Evolutionary conservation across 2,113 vertebrate species (phyloP), one percentile per base, ranked within the genome.

Genomic region (Charadrius vociferus): DNA sequence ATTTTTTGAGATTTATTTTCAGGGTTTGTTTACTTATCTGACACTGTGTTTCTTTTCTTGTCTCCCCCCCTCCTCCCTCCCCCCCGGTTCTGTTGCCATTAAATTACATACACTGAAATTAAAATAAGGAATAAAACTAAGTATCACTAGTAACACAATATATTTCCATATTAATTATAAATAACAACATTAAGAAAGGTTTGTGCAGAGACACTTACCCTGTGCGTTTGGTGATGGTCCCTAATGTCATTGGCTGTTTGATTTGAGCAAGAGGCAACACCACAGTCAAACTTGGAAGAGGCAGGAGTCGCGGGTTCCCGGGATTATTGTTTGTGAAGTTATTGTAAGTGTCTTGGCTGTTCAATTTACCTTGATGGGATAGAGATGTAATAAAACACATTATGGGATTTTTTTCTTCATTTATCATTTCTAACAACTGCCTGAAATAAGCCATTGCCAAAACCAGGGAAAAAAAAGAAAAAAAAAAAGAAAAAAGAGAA

Each of bases 241-340:
- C 99, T 68, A 99, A 97, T 24, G 99, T 99, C 99, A 99, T 99
- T 75, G 99, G 99, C 96, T 99, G 99, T 61, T 99, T 99, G 98
- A 99, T 99, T 91, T 99, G 99, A 66, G 99, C 99, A 78, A 99
- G 98, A 50, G 99, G 99, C 81, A 98, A 98, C 87, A 99, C 99
- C 45, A 99, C 98, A 2, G 99, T 99, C 95, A 99, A 96, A 94
- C 98, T 99, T 47, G 99, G 99, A 77, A 99, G 98, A 3, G 99
- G 99, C 71, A 99, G 98, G 58, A 99, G 98, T 0, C 99, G 99
- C 14, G 99, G 99, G 85, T 99, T 99, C 50, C 99, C 99, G 63
- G 99, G 99, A 88, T 99, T 99, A 98, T 99, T 99, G 96, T 99
- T 99, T 94, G 98, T 99, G 96, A 99, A 99, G 98, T 99, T 99